Percentiles rank a stretch among this genome's conserved stretches.
phyloP scores from a whole-genome alignment of 1,140 invertebrate species.

The Danaus plexippus region DNA sequence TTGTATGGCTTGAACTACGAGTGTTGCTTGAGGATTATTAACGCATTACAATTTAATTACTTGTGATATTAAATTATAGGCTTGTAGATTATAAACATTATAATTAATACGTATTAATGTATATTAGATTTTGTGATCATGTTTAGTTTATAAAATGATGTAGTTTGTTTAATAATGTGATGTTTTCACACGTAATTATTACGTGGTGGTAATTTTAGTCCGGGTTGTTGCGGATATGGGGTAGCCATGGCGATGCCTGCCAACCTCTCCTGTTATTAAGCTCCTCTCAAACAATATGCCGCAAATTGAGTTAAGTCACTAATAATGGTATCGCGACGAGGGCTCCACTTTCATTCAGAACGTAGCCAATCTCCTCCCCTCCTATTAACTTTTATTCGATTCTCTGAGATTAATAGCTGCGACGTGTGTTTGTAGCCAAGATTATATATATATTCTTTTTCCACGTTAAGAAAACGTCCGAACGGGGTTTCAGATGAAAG shows the following conservation, averaged over 20 bases:
- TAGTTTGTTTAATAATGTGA: not conserved
- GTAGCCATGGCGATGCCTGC: constrained; percentile 56
- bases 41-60: constrained; percentile 15
- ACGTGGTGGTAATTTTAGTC: constrained; percentile 16
- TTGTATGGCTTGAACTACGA: constrained; percentile 16
- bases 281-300: constrained; percentile 68
- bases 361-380: constrained; percentile 49
- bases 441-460: constrained; percentile 3
- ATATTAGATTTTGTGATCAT: constrained; percentile 2
- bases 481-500: constrained; percentile 17
- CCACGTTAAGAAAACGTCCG: no score
- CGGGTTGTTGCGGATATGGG: constrained; percentile 35
- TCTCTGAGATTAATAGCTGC: constrained; percentile 59
- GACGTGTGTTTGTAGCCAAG: constrained; percentile 39
- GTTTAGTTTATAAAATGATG: constrained; percentile 1
- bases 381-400: constrained; percentile 64
- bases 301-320: constrained; percentile 71
- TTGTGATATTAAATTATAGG: constrained; percentile 16
- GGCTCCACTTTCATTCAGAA: constrained; percentile 48
- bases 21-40: constrained; percentile 13
- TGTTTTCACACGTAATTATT: constrained; percentile 18
- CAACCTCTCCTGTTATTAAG: constrained; percentile 64
- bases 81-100: not conserved
- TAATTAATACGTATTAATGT: not conserved
- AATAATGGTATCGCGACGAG: constrained; percentile 65